Conservation (phyloP, 2,113 vertebrate species). For the Triplophysa tibetana region DNA sequence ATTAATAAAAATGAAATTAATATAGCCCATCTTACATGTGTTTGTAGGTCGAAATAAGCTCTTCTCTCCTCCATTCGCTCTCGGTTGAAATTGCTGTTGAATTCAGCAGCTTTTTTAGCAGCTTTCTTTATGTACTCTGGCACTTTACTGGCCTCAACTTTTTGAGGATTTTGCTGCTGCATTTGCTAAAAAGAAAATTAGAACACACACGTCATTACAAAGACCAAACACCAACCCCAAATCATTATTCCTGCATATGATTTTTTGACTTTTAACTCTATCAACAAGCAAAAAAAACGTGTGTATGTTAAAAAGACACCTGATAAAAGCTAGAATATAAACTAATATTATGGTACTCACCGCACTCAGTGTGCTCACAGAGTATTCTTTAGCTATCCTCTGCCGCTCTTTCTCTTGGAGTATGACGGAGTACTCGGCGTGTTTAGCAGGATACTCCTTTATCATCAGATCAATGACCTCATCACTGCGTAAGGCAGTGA, state of each 20-base stretch:
- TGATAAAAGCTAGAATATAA: too few species aligned
- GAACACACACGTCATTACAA: background rate
- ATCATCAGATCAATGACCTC: slow-evolving; percentile 99
- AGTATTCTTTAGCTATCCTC: slow-evolving; percentile 96
- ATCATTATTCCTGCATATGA: background rate
- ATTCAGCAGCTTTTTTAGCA: slow-evolving; percentile 95
- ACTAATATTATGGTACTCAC: slow-evolving; percentile 24
- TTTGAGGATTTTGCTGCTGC: slow-evolving; percentile 96
- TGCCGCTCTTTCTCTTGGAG: slow-evolving; percentile 94
- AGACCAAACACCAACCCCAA: background rate
- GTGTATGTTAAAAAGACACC: too few species aligned
- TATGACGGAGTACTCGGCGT: slow-evolving; percentile 95
- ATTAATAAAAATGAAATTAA: too few species aligned
- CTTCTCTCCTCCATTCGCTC: slow-evolving; percentile 97
- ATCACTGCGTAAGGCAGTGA: slow-evolving; percentile 94
- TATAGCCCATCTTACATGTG: slow-evolving; percentile 79
- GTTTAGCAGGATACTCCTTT: slow-evolving; percentile 95
- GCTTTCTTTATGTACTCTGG: slow-evolving; percentile 99
- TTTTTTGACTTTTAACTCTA: too few species aligned
- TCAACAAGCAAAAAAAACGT: too few species aligned
- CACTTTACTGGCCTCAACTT: slow-evolving; percentile 97
- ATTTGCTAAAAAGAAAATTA: slow-evolving; percentile 82
- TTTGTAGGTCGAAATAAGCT: slow-evolving; percentile 98
- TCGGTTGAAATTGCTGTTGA: slow-evolving; percentile 95
- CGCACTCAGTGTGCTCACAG: slow-evolving; percentile 78